Evolutionary conservation across 2,113 vertebrate genomes (phyloP).

Genomic region (Myrmecophaga tridactyla): DNA sequence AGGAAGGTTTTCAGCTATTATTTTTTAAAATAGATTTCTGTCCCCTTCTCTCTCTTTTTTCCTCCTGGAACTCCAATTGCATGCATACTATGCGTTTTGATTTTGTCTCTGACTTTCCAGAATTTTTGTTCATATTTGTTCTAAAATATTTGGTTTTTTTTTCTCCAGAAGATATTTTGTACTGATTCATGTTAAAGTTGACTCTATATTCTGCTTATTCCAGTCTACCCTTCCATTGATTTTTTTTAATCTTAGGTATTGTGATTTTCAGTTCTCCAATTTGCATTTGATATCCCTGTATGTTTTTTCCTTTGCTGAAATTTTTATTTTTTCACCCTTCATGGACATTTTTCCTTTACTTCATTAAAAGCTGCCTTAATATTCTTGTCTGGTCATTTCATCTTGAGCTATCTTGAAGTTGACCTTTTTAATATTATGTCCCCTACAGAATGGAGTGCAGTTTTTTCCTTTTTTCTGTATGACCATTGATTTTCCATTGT

Average conservation of each 20-base stretch:
- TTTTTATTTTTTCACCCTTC: background rate
- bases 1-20: background rate
- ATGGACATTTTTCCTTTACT: background rate
- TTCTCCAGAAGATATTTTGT: background rate
- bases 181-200: background rate
- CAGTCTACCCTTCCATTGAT: background rate
- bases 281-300: background rate
- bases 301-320: background rate
- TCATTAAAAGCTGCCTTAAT: background rate
- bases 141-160: background rate
- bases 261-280: background rate
- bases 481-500: background rate
- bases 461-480: background rate
- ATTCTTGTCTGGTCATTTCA: background rate
- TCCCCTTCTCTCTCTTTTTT: background rate
- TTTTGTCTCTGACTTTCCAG: background rate
- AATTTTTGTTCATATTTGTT: background rate
- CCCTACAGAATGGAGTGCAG: background rate
- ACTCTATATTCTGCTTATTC: background rate
- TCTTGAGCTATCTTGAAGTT: background rate
- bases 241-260: background rate
- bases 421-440: background rate
- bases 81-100: background rate
- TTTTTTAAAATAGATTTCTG: background rate
- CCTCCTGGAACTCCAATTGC: background rate